phyloP scores from a whole-genome alignment of 1,140 invertebrate species.

The Cherax quadricarinatus region DNA sequence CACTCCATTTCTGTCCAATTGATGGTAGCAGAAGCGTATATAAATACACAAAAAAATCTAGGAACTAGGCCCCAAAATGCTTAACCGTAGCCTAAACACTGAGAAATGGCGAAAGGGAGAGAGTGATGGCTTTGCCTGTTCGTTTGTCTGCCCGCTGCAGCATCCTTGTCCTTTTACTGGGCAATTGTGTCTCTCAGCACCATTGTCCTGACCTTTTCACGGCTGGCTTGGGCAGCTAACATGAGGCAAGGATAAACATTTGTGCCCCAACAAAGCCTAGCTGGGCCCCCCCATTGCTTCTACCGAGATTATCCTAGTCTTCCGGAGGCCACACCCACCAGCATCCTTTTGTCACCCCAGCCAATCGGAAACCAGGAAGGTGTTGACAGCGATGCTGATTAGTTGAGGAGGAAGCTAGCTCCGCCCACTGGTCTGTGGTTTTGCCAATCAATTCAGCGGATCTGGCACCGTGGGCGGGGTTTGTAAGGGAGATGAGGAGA shows the following conservation, averaged over 20 bases:
- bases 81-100: too few relatives aligned
- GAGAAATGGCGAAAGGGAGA: too few relatives aligned
- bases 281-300: slow-evolving; percentile 45
- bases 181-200: slow-evolving; percentile 19
- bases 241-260: slow-evolving; percentile 60
- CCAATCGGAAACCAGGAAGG: slow-evolving; percentile 16
- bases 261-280: slow-evolving; percentile 55
- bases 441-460: slow-evolving; percentile 13
- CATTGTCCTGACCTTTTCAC: neutral
- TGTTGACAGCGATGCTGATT: neutral
- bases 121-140: too few relatives aligned
- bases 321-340: slow-evolving; percentile 18
- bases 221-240: slow-evolving; percentile 1
- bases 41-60: too few relatives aligned
- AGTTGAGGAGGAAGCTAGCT: neutral
- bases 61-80: too few relatives aligned
- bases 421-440: neutral
- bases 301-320: slow-evolving; percentile 43
- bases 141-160: too few relatives aligned
- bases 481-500: slow-evolving; percentile 43
- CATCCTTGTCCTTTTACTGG: slow-evolving; percentile 51
- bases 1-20: too few relatives aligned
- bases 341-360: slow-evolving; percentile 39
- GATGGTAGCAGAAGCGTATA: too few relatives aligned
- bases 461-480: slow-evolving; percentile 43